Evolutionary conservation across 2,888 invertebrate species (phyloP).

Genomic region (Latrodectus hesperus): DNA sequence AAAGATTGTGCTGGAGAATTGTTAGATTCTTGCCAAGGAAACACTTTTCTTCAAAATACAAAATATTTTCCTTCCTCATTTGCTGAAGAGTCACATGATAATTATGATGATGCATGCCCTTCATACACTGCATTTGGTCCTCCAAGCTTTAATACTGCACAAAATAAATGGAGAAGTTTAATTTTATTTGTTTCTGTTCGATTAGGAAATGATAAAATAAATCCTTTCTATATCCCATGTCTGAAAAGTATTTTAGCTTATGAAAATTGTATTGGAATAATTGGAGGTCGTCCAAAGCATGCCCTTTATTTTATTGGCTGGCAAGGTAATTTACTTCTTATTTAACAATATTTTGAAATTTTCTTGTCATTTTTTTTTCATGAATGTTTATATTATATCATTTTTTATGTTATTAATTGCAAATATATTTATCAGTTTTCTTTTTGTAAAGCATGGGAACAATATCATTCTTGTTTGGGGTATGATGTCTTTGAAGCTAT

Average conservation of each 20-base stretch:
- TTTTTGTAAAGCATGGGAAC: too few relatives aligned
- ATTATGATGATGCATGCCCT: constrained; percentile 44
- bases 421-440: too few relatives aligned
- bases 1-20: not conserved
- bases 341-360: not conserved
- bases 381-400: too few relatives aligned
- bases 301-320: constrained; percentile 94
- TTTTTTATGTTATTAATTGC: too few relatives aligned
- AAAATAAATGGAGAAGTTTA: constrained; percentile 82
- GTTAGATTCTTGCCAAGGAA: too few relatives aligned
- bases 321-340: constrained; percentile 79
- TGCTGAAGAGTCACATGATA: not conserved
- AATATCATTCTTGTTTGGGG: too few relatives aligned
- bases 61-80: not conserved
- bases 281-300: constrained; percentile 94
- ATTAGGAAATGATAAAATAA: constrained; percentile 89
- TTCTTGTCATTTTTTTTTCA: not conserved
- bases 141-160: constrained; percentile 39
- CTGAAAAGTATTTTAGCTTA: constrained; percentile 86
- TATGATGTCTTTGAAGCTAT: too few relatives aligned
- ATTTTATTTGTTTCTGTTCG: constrained; percentile 89
- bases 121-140: constrained; percentile 54
- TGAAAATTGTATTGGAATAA: constrained; percentile 87
- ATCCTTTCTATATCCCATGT: constrained; percentile 88
- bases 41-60: not conserved